Base-by-base conservation (phyloP, 1,140 invertebrate species). In the Drosophila kohkoa region DNA sequence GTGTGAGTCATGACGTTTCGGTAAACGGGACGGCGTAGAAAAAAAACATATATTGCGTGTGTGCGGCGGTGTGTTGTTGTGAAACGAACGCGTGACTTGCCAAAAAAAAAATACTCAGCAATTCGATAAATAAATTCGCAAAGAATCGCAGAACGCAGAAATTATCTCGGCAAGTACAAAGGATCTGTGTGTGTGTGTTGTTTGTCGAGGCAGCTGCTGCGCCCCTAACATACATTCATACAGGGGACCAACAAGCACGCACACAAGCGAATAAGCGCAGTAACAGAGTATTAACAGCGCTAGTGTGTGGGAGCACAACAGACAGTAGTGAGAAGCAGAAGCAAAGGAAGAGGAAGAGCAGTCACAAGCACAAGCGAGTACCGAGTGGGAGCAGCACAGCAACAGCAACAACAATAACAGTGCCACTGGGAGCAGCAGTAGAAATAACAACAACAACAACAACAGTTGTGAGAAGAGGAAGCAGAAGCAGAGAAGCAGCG, bases 1-100 rank as follows among this genome's bases (percentile, higher is more conserved):
- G 68, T 76, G 74, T 76, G 74, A 76, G 74, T 76, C 74, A 76
- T 76, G 74, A 76, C 68, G 69, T 76, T 76, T 76, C 60, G 73
- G 59, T 71, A 59, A 75, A 75, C 68, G 54, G 54, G 48, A 76
- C 60, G 74, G 25, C 69, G 74, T 65, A 76, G 69, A 38, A 75
- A 74, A 20, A 65, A 73, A 65, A 66, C 60, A 72, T 49, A 72
- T 66, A 72, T 72, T 76, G 69, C 66, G 41, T 52, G 52, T 76
- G 20, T 76, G 74, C 68, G n/a, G 59, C 28, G 45, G 35, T 38
- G 35, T 38, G 8, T 3, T 32, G 32, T 32, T 7, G 5, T 32
- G 7, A 5, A 10, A 38, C 35, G 10, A 71, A 65, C 73, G 73
- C 65, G 59, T 75, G 67, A 75, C 67, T 71, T 43, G 30, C 13